Base-by-base conservation (phyloP, 2,113 vertebrate species). In the Equus quagga region DNA sequence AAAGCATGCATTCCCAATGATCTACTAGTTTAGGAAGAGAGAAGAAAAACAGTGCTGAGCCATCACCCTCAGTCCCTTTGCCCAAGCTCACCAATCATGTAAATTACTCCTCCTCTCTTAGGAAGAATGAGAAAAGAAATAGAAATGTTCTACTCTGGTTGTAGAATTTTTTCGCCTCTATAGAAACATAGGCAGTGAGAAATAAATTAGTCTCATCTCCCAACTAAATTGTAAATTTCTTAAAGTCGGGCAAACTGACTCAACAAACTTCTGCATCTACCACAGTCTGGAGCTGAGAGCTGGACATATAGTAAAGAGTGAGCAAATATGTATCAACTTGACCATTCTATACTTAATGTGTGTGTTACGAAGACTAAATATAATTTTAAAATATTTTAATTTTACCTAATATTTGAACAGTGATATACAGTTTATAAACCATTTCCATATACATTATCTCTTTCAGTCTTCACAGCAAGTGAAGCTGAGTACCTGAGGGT, bases 341-440 rank as follows among this genome's bases (percentile, higher is more conserved):
- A 46, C 33, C 49, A 33, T 87, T 79, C 51, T 49, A 49, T 54
- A 82, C 41, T 46, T 44, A 7, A 8, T 44, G 8, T 46, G 31
- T 60, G 46, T 73, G 41, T 49, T 69, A 58, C 76, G 23, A 90
- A 89, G 4, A 97, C 49, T 46, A 72, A 94, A 91, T 24, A 4
- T 36, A 91, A 82, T 96, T 93, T 97, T 96, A 94, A 90, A 72
- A 65, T 64, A 81, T 33, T 67, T 26, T 96, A 69, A 88, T 85
- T 73, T 84, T 64, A 90, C 13, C n/a, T 88, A 84, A 91, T 31
- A 73, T 80, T 89, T 86, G 23, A 95, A 76, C 5, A 60, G 51
- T 78, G 13, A 13, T 91, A 49, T 86, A 85, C 17, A 67, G 56
- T 49, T 76, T 67, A 84, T 67, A 94, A 94, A 96, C 70, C 62